Evolutionary conservation across 2,797 vertebrate species (phyloP), one percentile per base, ranked within the genome.

Genomic region (Galago senegalensis): DNA sequence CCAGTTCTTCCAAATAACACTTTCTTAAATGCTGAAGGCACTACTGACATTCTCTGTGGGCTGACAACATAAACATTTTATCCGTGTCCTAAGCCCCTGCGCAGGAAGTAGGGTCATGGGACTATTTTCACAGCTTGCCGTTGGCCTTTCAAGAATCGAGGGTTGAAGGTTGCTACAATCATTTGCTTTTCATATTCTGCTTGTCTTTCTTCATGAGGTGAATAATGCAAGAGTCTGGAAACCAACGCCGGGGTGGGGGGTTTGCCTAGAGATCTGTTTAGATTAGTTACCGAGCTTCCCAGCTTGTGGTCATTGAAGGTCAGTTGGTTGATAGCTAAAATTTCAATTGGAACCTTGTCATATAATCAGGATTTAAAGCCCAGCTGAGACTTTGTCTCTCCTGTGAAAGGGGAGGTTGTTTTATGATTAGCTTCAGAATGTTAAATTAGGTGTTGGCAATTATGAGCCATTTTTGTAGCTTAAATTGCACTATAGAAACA

Each of bases 401-500:
- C 96, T 97, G 88, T 98, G 97, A 98, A 98, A 98, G 84, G 72
- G 87, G 96, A 98, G 94, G 97, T 97, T 98, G 97, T 98, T 98
- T 98, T 98, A 98, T 97, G 97, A 98, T 98, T 98, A 98, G 97
- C 95, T 98, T 98, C 96, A 96, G 97, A 98, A 98, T 98, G 97
- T 98, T 98, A 98, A 98, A 98, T 97, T 98, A 97, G 97, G 94
- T 98, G 96, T 97, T 98, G 96, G 97, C 98, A 98, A 98, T 98
- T 4, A 97, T 94, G 96, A 96, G 98, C 96, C 97, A 97, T 98
- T 98, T 98, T 97, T 87, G 97, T 97, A 97, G 96, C 97, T 98
- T 98, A 98, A 98, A 98, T 98, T 98, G 96, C 94, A 85, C 89
- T 79, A 79, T 56, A 86, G 97, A 98, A 97, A 98, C 93, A 98